Evolutionary conservation across 2,797 vertebrate species (phyloP).

Genomic region (Vireo griseus): DNA sequence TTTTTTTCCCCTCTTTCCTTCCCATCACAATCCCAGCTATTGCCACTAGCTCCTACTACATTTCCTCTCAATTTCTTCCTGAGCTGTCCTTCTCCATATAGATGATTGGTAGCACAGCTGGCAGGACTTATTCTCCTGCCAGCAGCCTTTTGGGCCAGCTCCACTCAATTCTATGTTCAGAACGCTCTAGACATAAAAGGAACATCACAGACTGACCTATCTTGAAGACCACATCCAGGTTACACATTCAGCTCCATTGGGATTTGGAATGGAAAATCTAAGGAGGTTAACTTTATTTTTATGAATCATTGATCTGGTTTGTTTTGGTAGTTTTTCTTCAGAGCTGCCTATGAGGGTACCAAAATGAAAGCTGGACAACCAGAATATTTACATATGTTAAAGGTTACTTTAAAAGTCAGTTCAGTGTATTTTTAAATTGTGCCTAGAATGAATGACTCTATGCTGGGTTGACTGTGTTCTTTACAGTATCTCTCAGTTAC

Average conservation of each 20-base stretch:
- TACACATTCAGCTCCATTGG: background rate
- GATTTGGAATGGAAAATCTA: background rate
- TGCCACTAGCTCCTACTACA: background rate
- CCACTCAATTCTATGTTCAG: background rate
- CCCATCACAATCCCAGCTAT: background rate
- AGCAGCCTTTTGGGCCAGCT: background rate
- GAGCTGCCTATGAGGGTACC: background rate
- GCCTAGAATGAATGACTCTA: background rate
- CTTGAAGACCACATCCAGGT: background rate
- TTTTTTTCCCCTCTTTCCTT: background rate
- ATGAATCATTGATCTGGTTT: background rate
- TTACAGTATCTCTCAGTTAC: background rate
- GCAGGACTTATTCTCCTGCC: background rate
- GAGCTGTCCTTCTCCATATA: background rate
- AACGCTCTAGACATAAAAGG: background rate
- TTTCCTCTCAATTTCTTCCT: background rate
- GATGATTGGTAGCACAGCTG: background rate
- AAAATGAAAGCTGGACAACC: background rate
- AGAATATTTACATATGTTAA: background rate
- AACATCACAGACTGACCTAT: background rate
- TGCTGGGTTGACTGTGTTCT: background rate
- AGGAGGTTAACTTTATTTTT: background rate
- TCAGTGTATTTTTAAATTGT: background rate
- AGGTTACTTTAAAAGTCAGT: background rate
- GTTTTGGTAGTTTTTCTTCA: background rate